These are phyloP conservation scores for Maniola jurtina DNA, from an alignment of 1,140 invertebrate species.

Conservation along the genomic window DNA sequence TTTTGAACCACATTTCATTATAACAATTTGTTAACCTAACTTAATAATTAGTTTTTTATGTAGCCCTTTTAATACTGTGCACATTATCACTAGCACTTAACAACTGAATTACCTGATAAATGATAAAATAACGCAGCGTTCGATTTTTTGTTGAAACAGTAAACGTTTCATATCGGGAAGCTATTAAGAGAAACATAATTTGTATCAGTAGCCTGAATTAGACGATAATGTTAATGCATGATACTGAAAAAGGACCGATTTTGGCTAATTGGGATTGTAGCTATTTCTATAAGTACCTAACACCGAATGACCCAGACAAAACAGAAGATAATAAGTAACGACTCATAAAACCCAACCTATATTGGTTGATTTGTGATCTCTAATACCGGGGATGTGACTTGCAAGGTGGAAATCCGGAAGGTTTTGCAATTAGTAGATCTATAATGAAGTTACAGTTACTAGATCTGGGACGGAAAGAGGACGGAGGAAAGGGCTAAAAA, in stretches of 20 bases:
- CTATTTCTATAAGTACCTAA: too few relatives aligned
- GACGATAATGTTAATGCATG: background rate
- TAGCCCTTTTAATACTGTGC: background rate
- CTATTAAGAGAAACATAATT: background rate
- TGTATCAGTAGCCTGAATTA: background rate
- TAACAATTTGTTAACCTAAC: background rate
- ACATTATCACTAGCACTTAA: background rate
- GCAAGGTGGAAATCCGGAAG: too few relatives aligned
- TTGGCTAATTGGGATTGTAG: too few relatives aligned
- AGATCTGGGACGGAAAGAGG: too few relatives aligned
- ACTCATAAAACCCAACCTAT: too few relatives aligned
- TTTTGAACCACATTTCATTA: background rate
- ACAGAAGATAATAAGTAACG: too few relatives aligned
- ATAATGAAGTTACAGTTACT: too few relatives aligned
- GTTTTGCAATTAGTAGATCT: too few relatives aligned
- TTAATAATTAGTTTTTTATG: background rate
- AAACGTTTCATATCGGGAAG: background rate
- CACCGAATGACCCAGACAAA: too few relatives aligned
- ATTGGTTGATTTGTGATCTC: too few relatives aligned
- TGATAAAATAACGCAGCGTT: background rate
- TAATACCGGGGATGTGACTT: too few relatives aligned
- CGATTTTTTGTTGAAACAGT: background rate
- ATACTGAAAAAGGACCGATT: background rate
- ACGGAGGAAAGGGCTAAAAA: too few relatives aligned
- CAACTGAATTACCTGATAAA: background rate